Evolutionary conservation across 2,797 vertebrate species (phyloP).

Genomic region (Protonibea diacanthus): DNA sequence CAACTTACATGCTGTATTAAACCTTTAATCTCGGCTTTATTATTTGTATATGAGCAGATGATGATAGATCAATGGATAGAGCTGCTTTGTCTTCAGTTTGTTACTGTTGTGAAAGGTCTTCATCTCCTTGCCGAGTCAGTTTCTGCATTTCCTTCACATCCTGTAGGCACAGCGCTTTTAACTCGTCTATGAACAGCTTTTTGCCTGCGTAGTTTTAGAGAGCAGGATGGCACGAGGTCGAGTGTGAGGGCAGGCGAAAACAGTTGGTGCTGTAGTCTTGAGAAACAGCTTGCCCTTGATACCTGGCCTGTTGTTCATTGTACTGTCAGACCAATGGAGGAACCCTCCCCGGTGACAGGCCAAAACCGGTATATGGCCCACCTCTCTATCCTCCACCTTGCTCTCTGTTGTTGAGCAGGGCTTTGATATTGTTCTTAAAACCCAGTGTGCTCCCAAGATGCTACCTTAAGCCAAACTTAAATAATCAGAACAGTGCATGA

Average conservation of each 20-base stretch:
- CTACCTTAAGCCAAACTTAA: constrained; percentile 71
- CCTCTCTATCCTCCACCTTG: constrained; percentile 77
- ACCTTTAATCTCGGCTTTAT: constrained; percentile 24
- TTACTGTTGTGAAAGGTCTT: constrained; percentile 21
- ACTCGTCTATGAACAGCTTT: constrained; percentile 42
- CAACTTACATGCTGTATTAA: constrained; percentile 20
- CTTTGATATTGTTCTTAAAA: constrained; percentile 90
- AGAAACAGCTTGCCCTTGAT: constrained; percentile 82
- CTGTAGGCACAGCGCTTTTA: constrained; percentile 12
- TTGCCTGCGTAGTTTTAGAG: constrained; percentile 39
- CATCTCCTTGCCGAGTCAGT: constrained; percentile 5
- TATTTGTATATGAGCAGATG: constrained; percentile 1
- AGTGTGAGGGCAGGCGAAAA: constrained; percentile 82
- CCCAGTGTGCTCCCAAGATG: constrained; percentile 83
- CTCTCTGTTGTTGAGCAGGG: constrained; percentile 89
- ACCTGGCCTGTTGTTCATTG: constrained; percentile 80
- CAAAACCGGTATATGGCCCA: constrained; percentile 82
- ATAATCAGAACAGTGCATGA: constrained; percentile 85
- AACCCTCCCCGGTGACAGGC: constrained; percentile 84
- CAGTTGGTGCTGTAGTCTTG: constrained; percentile 80
- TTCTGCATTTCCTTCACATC: constrained; percentile 21
- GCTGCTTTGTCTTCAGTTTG: constrained; percentile 35
- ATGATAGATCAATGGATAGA: constrained; percentile 7
- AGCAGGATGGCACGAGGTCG: constrained; percentile 65
- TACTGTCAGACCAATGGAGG: constrained; percentile 86